Conservation (phyloP, 1,140 invertebrate species). For the Pemphigus obesinymphae region DNA sequence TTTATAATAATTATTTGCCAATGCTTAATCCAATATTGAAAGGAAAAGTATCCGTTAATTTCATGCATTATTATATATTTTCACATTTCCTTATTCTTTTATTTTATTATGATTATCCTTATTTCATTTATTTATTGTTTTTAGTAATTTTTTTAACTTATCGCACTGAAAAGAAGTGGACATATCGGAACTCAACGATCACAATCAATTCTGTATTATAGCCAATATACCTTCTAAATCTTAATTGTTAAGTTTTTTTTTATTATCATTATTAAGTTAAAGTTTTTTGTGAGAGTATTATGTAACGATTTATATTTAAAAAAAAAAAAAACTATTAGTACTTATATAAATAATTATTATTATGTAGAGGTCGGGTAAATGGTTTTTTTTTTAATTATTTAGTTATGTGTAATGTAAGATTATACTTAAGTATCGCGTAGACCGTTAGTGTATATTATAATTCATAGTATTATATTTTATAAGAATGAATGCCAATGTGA, state of each 20-base stretch:
- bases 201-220: slow-evolving; percentile 39
- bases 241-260: slow-evolving; percentile 40
- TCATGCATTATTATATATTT: background rate
- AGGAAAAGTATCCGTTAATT: background rate
- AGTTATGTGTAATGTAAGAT: background rate
- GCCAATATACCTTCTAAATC: slow-evolving; percentile 15
- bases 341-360: too few species aligned
- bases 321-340: background rate
- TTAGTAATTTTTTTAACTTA: background rate
- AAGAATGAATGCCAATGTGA: slow-evolving; percentile 40
- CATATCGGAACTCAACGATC: slow-evolving; percentile 36
- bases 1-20: background rate
- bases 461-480: slow-evolving; percentile 3
- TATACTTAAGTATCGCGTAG: slow-evolving; percentile 16
- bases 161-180: slow-evolving; percentile 22
- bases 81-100: background rate
- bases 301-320: slow-evolving; percentile 8
- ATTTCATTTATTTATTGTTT: background rate
- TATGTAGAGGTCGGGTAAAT: slow-evolving; percentile 11
- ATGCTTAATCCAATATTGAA: background rate
- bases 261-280: background rate
- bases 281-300: slow-evolving; percentile 19
- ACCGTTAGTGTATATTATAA: slow-evolving; percentile 14
- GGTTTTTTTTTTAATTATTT: background rate
- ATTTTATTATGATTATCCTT: slow-evolving; percentile 17